Conservation (phyloP, 2,888 invertebrate genomes). For the Andrena camellia region DNA sequence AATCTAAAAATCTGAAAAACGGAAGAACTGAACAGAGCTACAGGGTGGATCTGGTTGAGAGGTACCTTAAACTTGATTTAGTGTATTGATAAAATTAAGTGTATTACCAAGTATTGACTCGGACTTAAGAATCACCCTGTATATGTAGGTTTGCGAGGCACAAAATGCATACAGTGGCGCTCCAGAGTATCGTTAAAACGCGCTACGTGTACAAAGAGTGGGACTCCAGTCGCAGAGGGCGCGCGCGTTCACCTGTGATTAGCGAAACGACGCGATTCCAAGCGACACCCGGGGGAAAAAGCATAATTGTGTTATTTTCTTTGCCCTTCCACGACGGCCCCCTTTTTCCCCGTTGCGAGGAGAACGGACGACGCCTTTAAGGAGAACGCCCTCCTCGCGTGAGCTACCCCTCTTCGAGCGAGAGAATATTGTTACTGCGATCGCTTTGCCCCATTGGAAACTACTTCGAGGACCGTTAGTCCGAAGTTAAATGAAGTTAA, state of each 20-base stretch:
- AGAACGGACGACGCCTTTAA: constrained; percentile 34
- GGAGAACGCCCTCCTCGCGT: background rate
- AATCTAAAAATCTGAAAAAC: too few relatives aligned
- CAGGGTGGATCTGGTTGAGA: too few relatives aligned
- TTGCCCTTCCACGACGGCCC: background rate
- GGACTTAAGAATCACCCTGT: background rate
- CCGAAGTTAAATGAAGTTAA: constrained; percentile 37
- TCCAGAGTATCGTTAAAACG: constrained; percentile 22
- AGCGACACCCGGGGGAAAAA: constrained; percentile 1
- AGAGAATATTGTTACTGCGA: constrained; percentile 44
- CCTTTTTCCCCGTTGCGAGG: background rate
- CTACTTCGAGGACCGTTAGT: constrained; percentile 16
- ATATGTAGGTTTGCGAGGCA: background rate
- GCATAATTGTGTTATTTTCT: constrained; percentile 43
- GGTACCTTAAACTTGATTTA: too few relatives aligned
- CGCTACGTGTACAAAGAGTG: background rate
- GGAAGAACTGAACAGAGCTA: too few relatives aligned
- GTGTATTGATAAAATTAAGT: too few relatives aligned
- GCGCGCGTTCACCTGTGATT: constrained; percentile 31
- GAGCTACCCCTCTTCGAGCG: constrained; percentile 10
- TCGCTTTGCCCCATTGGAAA: constrained; percentile 39
- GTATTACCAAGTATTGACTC: too few relatives aligned
- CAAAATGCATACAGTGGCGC: constrained; percentile 6
- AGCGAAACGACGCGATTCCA: constrained; percentile 20
- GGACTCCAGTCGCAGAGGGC: background rate